phyloP scores from a whole-genome alignment of 2,888 invertebrate genomes.

The Drosophila birchii region DNA sequence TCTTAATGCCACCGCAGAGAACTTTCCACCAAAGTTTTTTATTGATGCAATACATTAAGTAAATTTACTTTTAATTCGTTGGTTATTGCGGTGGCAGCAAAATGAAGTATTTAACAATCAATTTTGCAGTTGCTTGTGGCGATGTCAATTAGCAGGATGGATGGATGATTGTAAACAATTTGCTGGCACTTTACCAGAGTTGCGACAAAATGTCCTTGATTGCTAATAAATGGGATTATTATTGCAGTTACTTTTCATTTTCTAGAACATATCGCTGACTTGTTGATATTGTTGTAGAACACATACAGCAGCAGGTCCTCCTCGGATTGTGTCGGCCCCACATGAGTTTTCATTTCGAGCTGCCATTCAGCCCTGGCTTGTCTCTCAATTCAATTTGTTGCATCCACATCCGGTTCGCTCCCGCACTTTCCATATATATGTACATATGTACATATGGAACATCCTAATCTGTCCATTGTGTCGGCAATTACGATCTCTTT shows the following conservation, averaged over 20 bases:
- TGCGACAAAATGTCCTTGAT: slow-evolving; percentile 13
- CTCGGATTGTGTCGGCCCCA: slow-evolving; percentile 15
- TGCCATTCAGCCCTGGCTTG: slow-evolving; percentile 30
- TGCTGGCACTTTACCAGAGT: slow-evolving; percentile 1
- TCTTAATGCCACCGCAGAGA: slow-evolving; percentile 19
- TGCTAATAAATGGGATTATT: slow-evolving; percentile 30
- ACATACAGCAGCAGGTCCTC: slow-evolving; percentile 4
- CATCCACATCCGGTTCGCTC: slow-evolving; percentile 9
- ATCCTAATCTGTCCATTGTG: slow-evolving; percentile 39
- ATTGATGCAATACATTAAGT: slow-evolving; percentile 17
- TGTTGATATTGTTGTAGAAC: slow-evolving; percentile 22
- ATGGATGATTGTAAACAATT: slow-evolving; percentile 11
- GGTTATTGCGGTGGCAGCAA: slow-evolving; percentile 18
- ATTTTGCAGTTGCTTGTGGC: slow-evolving; percentile 4
- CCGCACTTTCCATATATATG: neutral
- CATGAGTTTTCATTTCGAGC: slow-evolving; percentile 30
- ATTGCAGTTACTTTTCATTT: slow-evolving; percentile 26
- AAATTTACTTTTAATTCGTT: slow-evolving; percentile 35
- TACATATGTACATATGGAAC: neutral
- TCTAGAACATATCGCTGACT: slow-evolving; percentile 18
- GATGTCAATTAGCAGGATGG: slow-evolving; percentile 9
- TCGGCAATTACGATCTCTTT: slow-evolving; percentile 32
- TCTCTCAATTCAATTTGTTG: slow-evolving; percentile 44
- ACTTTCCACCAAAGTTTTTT: slow-evolving; percentile 9
- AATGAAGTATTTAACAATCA: slow-evolving; percentile 27